A percentile compares a stretch with the other conserved stretches of the same genome.
Evolutionary conservation across 2,797 vertebrate species (phyloP).

Genomic region (Neosilurus hyrtlii): DNA sequence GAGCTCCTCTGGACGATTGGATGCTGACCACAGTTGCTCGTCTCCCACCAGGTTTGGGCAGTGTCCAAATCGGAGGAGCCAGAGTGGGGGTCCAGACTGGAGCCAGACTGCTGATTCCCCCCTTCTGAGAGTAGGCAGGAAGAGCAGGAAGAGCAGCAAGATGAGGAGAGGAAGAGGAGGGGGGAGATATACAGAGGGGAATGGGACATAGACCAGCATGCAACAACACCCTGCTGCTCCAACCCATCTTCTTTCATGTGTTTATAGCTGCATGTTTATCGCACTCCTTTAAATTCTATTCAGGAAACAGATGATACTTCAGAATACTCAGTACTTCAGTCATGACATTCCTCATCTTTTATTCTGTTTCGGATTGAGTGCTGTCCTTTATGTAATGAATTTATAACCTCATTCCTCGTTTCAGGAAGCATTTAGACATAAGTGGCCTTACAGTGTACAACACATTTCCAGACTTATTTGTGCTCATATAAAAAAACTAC

Average conservation of each 20-base stretch:
- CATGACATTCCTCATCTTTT: not conserved
- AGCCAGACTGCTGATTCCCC: conserved; percentile 44
- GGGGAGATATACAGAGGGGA: conserved; percentile 48
- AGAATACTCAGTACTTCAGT: not conserved
- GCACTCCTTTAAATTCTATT: not conserved
- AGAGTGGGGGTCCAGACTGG: conserved; percentile 49
- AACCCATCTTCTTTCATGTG: not conserved
- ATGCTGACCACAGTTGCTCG: conserved; percentile 41
- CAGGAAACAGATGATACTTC: not conserved
- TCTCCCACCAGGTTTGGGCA: conserved; percentile 51
- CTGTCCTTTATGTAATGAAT: not conserved
- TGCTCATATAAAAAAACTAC: not conserved
- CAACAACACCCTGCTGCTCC: conserved; percentile 24
- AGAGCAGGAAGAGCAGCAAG: conserved; percentile 41
- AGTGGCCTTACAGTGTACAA: not conserved
- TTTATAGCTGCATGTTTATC: not conserved
- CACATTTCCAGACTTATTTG: not conserved
- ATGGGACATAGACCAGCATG: conserved; percentile 27
- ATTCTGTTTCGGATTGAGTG: not conserved
- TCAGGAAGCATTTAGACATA: not conserved
- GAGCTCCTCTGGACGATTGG: conserved; percentile 43
- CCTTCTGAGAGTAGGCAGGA: conserved; percentile 45
- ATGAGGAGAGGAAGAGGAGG: conserved; percentile 45
- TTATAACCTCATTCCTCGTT: not conserved
- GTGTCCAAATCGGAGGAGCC: conserved; percentile 49